Percentiles rank a stretch among this genome's conserved stretches.
phyloP scores from a whole-genome alignment of 2,113 vertebrate species.

The Egretta garzetta region DNA sequence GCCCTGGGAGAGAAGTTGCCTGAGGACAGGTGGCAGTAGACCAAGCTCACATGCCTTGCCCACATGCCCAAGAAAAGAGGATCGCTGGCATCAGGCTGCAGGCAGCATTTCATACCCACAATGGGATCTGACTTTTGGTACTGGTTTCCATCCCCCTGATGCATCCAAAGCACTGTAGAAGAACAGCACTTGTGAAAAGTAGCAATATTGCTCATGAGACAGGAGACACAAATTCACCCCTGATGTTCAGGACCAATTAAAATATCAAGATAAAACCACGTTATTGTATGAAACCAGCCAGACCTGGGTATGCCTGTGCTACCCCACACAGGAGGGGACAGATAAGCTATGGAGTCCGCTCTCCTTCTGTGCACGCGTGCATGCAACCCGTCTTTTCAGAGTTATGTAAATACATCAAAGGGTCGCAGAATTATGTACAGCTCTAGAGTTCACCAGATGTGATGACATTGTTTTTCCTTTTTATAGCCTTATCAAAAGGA shows the following conservation, averaged over 20 bases:
- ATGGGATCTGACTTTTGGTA: background rate
- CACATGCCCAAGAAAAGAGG: background rate
- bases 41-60: background rate
- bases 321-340: background rate
- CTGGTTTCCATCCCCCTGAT: background rate
- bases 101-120: background rate
- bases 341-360: background rate
- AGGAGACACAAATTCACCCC: background rate
- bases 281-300: background rate
- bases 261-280: background rate
- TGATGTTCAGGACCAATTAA: background rate
- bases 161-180: background rate
- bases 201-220: background rate
- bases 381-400: background rate
- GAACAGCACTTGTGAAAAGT: accelerated
- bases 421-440: background rate
- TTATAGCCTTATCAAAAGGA: background rate
- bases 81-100: background rate
- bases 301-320: background rate
- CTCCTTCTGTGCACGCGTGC: background rate
- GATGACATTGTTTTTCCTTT: background rate
- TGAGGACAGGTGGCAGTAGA: background rate
- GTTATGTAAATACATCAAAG: conserved; percentile 17
- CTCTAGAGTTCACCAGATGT: conserved; percentile 11
- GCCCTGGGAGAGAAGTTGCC: background rate